These are phyloP conservation scores for Cuniculus paca DNA, from an alignment of 2,797 vertebrate genomes.

Conservation along the genomic window DNA sequence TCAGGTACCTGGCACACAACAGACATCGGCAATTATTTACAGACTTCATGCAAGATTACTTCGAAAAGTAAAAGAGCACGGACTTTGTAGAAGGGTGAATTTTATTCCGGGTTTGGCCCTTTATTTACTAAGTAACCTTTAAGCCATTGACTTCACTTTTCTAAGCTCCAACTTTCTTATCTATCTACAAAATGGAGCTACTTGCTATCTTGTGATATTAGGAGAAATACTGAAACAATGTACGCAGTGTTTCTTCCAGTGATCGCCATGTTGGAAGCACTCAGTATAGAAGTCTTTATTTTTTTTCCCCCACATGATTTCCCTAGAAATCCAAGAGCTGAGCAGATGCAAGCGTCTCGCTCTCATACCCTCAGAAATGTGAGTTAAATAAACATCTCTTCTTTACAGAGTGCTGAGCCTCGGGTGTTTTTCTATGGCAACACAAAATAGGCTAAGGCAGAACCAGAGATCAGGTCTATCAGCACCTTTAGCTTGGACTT, in stretches of 20 bases:
- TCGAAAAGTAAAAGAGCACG: not conserved
- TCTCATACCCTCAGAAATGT: not conserved
- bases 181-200: slow-evolving; percentile 55
- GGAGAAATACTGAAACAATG: slow-evolving; percentile 23
- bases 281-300: not conserved
- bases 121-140: slow-evolving; percentile 72
- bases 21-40: not conserved
- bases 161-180: slow-evolving; percentile 56
- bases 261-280: not conserved
- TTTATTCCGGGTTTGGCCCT: not conserved
- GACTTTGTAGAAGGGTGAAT: not conserved
- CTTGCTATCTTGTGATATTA: not conserved
- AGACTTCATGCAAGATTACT: not conserved
- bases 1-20: not conserved
- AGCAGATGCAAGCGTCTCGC: not conserved
- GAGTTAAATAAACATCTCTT: not conserved
- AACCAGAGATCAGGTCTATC: not conserved
- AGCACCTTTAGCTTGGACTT: not conserved
- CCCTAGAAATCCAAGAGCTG: not conserved
- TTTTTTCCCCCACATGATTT: not conserved
- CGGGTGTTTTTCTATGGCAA: too few species aligned
- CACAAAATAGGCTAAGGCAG: too few species aligned
- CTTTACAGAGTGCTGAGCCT: not conserved
- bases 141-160: slow-evolving; percentile 47
- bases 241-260: not conserved